A percentile compares a stretch with the other conserved stretches of the same genome.
Evolutionary conservation across 1,140 invertebrate genomes (phyloP).

Genomic region (Megalonaias nervosa): DNA sequence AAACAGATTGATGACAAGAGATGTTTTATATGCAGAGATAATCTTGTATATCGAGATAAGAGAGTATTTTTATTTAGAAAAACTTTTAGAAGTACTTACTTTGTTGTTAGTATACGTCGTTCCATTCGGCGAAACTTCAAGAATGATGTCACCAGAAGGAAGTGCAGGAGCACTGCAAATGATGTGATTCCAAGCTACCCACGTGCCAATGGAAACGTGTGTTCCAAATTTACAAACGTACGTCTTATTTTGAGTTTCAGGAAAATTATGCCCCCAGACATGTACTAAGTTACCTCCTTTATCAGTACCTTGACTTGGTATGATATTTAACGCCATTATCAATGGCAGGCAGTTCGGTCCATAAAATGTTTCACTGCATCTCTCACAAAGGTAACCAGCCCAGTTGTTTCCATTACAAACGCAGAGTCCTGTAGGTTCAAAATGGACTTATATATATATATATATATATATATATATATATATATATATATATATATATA

Average conservation of each 20-base stretch:
- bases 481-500: no score
- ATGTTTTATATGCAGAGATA: no score
- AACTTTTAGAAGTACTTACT: conserved; percentile 13
- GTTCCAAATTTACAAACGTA: conserved; percentile 39
- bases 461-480: no score
- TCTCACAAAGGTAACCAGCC: conserved; percentile 43
- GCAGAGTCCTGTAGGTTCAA: conserved; percentile 33
- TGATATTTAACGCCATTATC: conserved; percentile 31
- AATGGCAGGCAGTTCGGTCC: conserved; percentile 43
- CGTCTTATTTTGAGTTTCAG: conserved; percentile 22
- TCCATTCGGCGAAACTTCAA: conserved; percentile 38
- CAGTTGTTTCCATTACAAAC: conserved; percentile 39
- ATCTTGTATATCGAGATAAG: no score
- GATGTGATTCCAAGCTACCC: conserved; percentile 38
- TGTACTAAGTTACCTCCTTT: conserved; percentile 44
- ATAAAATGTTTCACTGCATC: conserved; percentile 46
- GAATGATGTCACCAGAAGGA: conserved; percentile 8
- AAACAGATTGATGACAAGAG: no score
- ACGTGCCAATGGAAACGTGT: conserved; percentile 25
- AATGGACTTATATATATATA: no score
- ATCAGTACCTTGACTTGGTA: conserved; percentile 38
- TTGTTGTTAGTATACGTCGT: conserved; percentile 33
- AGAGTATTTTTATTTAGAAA: neutral
- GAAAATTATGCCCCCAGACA: conserved; percentile 48
- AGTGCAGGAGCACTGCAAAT: conserved; percentile 31